Base-by-base conservation (phyloP, 2,113 vertebrate species). In the Cyanoderma ruficeps region DNA sequence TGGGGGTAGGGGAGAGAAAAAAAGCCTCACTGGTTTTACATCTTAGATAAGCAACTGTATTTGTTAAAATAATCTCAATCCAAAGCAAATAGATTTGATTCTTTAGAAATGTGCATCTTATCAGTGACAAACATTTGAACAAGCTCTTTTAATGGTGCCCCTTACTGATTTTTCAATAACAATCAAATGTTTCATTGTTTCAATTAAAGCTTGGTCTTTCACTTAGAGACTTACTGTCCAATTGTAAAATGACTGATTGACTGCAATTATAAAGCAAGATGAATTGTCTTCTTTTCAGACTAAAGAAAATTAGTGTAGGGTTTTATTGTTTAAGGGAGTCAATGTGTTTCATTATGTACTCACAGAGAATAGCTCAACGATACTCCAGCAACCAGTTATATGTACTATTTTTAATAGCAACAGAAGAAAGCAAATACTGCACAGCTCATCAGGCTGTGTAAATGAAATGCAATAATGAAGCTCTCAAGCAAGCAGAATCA, bases 391-490 rank as follows among this genome's bases (percentile, higher is more conserved):
- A 61, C 70, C 85, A 69, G 65, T 80, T 87, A 68, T 35, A 57
- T 27, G 61, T 57, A 52, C 70, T 95, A 56, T 86, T 97, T 96
- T 92, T 91, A 93, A 86, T 90, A 89, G 59, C 68, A 89, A 71
- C 89, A 64, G 69, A 69, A 79, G 82, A 92, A 35, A 94, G 83
- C 52, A 96, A 91, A 86, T 56, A 41, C 12, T 71, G 64, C 87
- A 91, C 53, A 94, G 80, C 57, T 92, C 91, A 94, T 87, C 80
- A 83, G 90, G 47, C 94, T 70, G 63, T 80, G 85, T 63, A 92
- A 89, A 96, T 86, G 79, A 96, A 94, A 90, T 30, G 70, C 46
- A 95, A 44, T 52, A 86, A 95, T 81, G 75, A 96, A 85, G 71
- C 83, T 80, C 75, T 75, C 93, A 78, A 77, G 82, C 79, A 84